Conservation (phyloP, 2,888 invertebrate genomes). For the Trachelus iudaicus region DNA sequence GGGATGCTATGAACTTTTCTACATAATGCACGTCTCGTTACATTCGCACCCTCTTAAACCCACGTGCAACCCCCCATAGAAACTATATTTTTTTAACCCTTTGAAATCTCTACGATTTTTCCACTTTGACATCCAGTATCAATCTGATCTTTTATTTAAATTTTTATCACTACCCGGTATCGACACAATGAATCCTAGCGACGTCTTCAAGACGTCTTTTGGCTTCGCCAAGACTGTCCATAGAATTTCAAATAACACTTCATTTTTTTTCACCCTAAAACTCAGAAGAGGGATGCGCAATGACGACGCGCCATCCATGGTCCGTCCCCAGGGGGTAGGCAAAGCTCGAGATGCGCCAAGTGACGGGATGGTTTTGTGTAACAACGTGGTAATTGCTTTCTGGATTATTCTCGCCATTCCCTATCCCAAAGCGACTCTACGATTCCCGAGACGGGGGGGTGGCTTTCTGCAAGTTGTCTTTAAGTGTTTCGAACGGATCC, state of each 20-base stretch:
- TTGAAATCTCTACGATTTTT: neutral
- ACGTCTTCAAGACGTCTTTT: neutral
- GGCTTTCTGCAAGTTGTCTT: neutral
- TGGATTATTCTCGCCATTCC: conserved; percentile 27
- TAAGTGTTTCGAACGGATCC: neutral
- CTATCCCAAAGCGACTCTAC: conserved; percentile 12
- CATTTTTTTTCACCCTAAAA: neutral
- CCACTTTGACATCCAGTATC: neutral
- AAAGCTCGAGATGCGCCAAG: neutral
- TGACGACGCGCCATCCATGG: neutral
- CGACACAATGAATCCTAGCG: neutral
- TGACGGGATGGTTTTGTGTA: conserved; percentile 15
- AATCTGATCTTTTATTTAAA: neutral
- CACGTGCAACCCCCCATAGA: neutral
- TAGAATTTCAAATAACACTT: neutral
- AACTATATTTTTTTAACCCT: neutral
- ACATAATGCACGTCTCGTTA: conserved; percentile 45
- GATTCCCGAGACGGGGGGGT: neutral
- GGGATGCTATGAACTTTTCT: conserved; percentile 16
- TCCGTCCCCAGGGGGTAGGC: neutral
- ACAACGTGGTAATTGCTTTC: conserved; percentile 27
- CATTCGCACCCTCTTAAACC: conserved; percentile 17
- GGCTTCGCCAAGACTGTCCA: neutral
- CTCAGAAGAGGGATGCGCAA: neutral
- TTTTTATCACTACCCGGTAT: neutral